Evolutionary conservation across 1,140 invertebrate species (phyloP).

Genomic region (Neodiprion fabricii): DNA sequence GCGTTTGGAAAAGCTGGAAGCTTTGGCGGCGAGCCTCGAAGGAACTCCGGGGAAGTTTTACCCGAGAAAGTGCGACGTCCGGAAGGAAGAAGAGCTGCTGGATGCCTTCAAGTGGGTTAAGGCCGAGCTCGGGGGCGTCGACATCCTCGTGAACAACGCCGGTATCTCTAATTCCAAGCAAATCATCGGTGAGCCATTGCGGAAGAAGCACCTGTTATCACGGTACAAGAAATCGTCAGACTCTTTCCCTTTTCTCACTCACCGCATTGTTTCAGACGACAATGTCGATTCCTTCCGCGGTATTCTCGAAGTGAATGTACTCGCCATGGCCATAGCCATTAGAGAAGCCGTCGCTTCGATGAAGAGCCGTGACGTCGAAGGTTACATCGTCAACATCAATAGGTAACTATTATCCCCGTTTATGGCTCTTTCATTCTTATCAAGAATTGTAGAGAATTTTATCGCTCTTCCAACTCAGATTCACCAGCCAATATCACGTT

Average conservation of each 20-base stretch:
- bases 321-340: constrained; percentile 64
- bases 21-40: constrained; percentile 24
- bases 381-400: constrained; percentile 77
- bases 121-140: constrained; percentile 63
- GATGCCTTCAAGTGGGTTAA: constrained; percentile 68
- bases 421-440: not conserved
- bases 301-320: constrained; percentile 68
- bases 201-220: not conserved
- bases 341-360: constrained; percentile 66
- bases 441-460: not conserved
- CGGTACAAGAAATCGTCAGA: not conserved
- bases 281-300: constrained; percentile 32
- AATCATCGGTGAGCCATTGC: constrained; percentile 30
- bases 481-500: not conserved
- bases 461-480: constrained; percentile 6
- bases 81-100: constrained; percentile 67
- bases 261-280: constrained; percentile 29
- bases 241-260: not conserved
- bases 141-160: constrained; percentile 74
- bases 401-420: constrained; percentile 58
- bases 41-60: constrained; percentile 36
- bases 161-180: constrained; percentile 40
- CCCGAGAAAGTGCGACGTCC: constrained; percentile 69
- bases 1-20: constrained; percentile 53
- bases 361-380: constrained; percentile 67